A percentile compares a stretch with the other conserved stretches of the same genome.
Evolutionary conservation across 2,797 vertebrate species (phyloP).

Genomic region (Poecilia picta): DNA sequence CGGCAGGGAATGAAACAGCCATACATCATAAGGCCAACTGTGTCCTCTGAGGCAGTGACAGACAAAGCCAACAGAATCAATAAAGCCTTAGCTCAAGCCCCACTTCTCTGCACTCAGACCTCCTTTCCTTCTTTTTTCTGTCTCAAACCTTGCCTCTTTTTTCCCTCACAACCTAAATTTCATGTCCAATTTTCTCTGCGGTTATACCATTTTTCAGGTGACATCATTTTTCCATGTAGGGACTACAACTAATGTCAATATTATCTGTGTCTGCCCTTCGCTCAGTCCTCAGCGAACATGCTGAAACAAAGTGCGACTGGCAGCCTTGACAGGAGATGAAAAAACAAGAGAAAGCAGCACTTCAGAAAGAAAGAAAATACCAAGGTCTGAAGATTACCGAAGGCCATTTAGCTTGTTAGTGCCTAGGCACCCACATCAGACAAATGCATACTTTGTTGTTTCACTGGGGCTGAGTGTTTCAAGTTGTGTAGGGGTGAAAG

Average conservation of each 20-base stretch:
- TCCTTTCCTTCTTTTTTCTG: conserved; percentile 41
- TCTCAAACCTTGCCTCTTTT: conserved; percentile 35
- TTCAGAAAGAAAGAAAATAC: conserved; percentile 60
- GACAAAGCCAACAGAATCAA: conserved; percentile 75
- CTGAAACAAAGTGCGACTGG: conserved; percentile 63
- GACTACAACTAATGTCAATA: conserved; percentile 71
- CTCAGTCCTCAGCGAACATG: conserved; percentile 66
- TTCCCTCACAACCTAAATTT: conserved; percentile 19
- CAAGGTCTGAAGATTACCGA: conserved; percentile 66
- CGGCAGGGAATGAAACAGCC: conserved; percentile 52
- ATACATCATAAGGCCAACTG: conserved; percentile 73
- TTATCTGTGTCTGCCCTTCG: conserved; percentile 67
- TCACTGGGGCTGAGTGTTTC: conserved; percentile 54
- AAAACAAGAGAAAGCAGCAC: conserved; percentile 40
- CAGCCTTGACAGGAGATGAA: conserved; percentile 68
- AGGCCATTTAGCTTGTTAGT: conserved; percentile 78
- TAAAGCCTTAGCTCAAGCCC: conserved; percentile 65
- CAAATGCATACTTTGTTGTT: conserved; percentile 64
- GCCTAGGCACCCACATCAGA: conserved; percentile 58
- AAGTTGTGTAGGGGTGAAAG: conserved; percentile 51
- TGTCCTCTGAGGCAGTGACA: conserved; percentile 66
- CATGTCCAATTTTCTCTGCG: conserved; percentile 33
- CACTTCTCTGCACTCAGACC: conserved; percentile 52
- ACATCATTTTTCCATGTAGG: conserved; percentile 64
- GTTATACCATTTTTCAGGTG: conserved; percentile 35